Conservation (phyloP, 1,140 invertebrate genomes). For the Drosophila ogumai region DNA sequence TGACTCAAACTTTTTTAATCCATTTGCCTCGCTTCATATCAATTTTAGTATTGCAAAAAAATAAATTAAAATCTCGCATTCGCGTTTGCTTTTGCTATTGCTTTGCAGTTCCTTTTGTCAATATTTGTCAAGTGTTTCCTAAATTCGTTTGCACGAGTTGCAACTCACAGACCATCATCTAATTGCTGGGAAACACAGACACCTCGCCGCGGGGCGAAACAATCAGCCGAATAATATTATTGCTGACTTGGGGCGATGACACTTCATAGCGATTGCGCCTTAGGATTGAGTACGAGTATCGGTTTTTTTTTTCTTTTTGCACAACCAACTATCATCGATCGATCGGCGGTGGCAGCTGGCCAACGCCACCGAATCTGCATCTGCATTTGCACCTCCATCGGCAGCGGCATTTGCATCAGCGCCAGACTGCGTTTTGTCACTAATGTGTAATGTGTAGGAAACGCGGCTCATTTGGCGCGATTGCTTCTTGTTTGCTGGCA, state of each 20-base stretch:
- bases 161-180: constrained; percentile 65
- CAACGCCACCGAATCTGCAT: constrained; percentile 27
- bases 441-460: constrained; percentile 56
- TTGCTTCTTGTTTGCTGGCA: constrained; percentile 69
- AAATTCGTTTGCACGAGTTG: constrained; percentile 70
- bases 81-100: constrained; percentile 1
- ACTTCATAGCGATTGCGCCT: constrained; percentile 58
- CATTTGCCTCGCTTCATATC: background rate
- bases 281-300: constrained; percentile 35
- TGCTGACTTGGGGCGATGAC: constrained; percentile 74
- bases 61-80: background rate
- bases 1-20: background rate
- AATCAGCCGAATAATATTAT: constrained; percentile 70
- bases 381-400: constrained; percentile 15
- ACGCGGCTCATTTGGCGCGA: constrained; percentile 74
- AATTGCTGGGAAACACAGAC: constrained; percentile 72
- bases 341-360: constrained; percentile 28
- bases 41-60: constrained; percentile 2
- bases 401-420: constrained; percentile 25
- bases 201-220: constrained; percentile 39
- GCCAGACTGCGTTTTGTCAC: constrained; percentile 55
- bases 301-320: constrained; percentile 7
- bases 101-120: constrained; percentile 30
- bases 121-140: constrained; percentile 61
- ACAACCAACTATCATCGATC: constrained; percentile 39